Evolutionary conservation across 1,140 invertebrate species (phyloP).

Genomic region (Danaus melanippus): DNA sequence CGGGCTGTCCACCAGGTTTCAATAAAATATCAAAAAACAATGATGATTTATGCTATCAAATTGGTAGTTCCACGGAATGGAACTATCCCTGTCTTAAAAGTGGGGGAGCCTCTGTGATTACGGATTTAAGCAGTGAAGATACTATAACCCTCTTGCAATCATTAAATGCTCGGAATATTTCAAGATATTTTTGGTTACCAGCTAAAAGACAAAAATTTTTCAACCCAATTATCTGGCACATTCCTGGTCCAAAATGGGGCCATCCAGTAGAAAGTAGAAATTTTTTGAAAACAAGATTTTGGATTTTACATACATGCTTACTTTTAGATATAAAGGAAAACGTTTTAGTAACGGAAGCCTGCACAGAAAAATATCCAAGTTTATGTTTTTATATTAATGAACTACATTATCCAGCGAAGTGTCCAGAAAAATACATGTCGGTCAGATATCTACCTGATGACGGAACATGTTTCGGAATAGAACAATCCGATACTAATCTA

Average conservation of each 20-base stretch:
- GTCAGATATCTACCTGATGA: conserved; percentile 43
- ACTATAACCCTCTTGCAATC: conserved; percentile 33
- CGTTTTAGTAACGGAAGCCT: conserved; percentile 36
- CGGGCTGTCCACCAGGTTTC: conserved; percentile 43
- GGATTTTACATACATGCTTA: conserved; percentile 42
- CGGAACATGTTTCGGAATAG: conserved; percentile 50
- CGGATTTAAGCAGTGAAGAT: conserved; percentile 36
- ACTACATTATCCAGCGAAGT: conserved; percentile 40
- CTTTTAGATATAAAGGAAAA: conserved; percentile 35
- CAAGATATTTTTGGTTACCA: conserved; percentile 51
- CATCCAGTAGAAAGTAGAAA: conserved; percentile 25
- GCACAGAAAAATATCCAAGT: conserved; percentile 32
- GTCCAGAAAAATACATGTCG: conserved; percentile 46
- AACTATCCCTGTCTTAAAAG: conserved; percentile 48
- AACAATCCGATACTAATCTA: conserved; percentile 27
- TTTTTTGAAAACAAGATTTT: conserved; percentile 24
- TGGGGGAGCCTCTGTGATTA: conserved; percentile 47
- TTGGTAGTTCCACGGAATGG: conserved; percentile 34
- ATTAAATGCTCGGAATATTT: conserved; percentile 29
- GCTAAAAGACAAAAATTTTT: conserved; percentile 40
- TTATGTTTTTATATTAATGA: conserved; percentile 55
- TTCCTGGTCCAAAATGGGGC: conserved; percentile 55
- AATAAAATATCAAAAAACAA: conserved; percentile 38
- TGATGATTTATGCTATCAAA: conserved; percentile 46
- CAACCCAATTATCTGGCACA: conserved; percentile 42